These are phyloP conservation scores for Cheilosia soror DNA, from an alignment of 2,888 invertebrate species.

Conservation along the genomic window DNA sequence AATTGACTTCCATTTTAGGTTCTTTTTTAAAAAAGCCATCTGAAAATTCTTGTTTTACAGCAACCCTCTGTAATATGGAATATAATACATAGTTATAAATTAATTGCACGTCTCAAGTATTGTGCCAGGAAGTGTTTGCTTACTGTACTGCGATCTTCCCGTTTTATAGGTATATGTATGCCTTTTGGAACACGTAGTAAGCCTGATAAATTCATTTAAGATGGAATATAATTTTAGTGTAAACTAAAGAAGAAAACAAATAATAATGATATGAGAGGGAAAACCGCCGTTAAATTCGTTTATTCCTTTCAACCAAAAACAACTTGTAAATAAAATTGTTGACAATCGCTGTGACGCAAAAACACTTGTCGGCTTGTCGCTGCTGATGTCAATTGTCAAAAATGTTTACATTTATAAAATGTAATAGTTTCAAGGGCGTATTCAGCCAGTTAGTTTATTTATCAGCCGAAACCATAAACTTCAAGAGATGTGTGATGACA, in stretches of 20 bases:
- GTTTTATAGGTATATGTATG: not conserved
- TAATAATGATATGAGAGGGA: not conserved
- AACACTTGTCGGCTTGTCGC: too few relatives aligned
- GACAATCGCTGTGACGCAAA: too few relatives aligned
- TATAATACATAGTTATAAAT: not conserved
- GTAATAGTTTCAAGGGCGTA: too few relatives aligned
- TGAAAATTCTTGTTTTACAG: not conserved
- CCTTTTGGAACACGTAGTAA: not conserved
- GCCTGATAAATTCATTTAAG: not conserved
- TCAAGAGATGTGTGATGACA: too few relatives aligned
- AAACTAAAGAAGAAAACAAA: not conserved
- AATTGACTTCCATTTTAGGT: not conserved
- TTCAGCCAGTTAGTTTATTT: too few relatives aligned
- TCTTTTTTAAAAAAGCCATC: not conserved
- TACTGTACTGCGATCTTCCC: not conserved
- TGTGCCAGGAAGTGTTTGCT: not conserved
- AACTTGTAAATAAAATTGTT: too few relatives aligned
- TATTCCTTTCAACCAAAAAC: too few relatives aligned
- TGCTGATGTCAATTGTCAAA: too few relatives aligned
- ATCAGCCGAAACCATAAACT: too few relatives aligned
- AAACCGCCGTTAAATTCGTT: too few relatives aligned
- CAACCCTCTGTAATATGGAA: not conserved
- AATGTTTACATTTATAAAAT: too few relatives aligned
- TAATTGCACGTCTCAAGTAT: not conserved
- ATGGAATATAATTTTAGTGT: not conserved